A percentile compares a stretch with the other conserved stretches of the same genome.
Conservation (phyloP, 92 coral and sea anemone species). For the Phenganax marumi region DNA sequence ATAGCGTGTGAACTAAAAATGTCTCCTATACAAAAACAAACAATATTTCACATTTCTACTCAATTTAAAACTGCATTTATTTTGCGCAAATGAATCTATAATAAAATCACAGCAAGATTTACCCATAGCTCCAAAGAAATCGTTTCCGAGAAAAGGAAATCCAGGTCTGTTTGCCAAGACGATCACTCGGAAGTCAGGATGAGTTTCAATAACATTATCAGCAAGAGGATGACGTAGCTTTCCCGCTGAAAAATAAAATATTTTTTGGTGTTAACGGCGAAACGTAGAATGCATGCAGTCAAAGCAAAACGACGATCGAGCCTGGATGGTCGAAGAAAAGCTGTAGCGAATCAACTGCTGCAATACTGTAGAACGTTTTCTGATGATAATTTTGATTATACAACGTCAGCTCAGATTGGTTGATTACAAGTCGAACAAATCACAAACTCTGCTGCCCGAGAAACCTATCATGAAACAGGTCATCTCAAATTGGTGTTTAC, state of each 20-base stretch:
- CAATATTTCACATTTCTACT: not conserved
- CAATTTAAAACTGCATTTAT: no score
- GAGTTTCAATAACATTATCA: conserved; percentile 70
- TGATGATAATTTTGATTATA: no score
- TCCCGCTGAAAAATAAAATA: conserved; percentile 46
- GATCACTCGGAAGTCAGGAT: conserved; percentile 84
- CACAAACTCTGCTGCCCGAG: no score
- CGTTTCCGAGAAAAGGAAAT: conserved; percentile 96
- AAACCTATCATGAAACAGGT: no score
- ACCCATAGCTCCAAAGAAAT: conserved; percentile 97
- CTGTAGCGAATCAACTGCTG: not conserved
- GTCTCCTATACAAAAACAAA: conserved; percentile 62
- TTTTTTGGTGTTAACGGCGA: not conserved
- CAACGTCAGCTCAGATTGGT: no score
- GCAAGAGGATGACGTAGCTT: conserved; percentile 51
- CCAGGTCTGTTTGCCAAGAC: conserved; percentile 98
- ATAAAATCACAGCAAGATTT: conserved; percentile 26
- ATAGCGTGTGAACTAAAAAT: conserved; percentile 98
- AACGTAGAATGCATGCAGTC: not conserved
- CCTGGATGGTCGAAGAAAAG: not conserved
- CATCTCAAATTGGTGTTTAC: no score
- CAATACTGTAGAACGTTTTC: no score
- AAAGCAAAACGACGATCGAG: not conserved
- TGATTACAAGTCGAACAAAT: no score
- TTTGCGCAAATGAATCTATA: no score